phyloP scores from a whole-genome alignment of 64 coral and sea anemone species.

The Astreopora myriophthalma region DNA sequence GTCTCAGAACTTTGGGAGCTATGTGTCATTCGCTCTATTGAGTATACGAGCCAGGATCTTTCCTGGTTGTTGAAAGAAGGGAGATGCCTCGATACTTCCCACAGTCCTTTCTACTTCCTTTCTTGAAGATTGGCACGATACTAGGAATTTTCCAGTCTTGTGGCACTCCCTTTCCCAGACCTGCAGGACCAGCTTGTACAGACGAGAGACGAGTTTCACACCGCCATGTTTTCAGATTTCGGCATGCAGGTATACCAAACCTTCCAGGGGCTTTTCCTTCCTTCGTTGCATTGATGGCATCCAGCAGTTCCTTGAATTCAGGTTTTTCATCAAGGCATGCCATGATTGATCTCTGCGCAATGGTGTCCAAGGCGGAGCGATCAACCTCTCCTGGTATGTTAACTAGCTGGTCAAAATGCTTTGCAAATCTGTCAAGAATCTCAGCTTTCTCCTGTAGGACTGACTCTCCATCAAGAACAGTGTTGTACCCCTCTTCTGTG shows the following conservation, averaged over 20 bases:
- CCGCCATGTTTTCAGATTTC: neutral
- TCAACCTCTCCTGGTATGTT: neutral
- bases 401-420: neutral
- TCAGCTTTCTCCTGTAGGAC: too few relatives aligned
- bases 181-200: neutral
- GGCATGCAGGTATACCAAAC: neutral
- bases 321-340: neutral
- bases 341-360: neutral
- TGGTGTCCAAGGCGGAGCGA: neutral
- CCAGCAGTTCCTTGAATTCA: neutral
- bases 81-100: neutral
- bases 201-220: neutral
- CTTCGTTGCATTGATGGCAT: neutral
- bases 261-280: neutral
- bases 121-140: neutral
- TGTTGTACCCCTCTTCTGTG: too few relatives aligned
- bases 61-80: neutral
- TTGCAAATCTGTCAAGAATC: too few relatives aligned
- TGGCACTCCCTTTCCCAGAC: neutral
- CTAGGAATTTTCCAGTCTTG: neutral
- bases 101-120: neutral
- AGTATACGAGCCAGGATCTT: neutral
- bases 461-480: too few relatives aligned
- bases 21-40: neutral
- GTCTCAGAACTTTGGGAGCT: neutral